These are phyloP conservation scores for Diachrysia chrysitis DNA, from an alignment of 2,888 invertebrate genomes.

Conservation along the genomic window DNA sequence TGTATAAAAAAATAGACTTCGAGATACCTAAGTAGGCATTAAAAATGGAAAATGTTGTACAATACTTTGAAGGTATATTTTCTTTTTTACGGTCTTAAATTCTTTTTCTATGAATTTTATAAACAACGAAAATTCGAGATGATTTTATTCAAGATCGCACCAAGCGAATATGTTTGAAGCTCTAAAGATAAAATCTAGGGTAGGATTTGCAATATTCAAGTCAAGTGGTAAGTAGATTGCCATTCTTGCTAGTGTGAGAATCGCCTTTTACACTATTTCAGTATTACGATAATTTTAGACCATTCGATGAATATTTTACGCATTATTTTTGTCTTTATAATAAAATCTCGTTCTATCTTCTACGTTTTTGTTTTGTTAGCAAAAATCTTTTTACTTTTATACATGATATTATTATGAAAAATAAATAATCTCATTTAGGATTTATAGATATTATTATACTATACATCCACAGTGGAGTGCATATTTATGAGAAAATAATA, in stretches of 20 bases:
- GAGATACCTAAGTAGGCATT: not conserved
- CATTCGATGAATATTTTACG: conserved; percentile 53
- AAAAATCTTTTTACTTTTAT: not conserved
- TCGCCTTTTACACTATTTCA: conserved; percentile 43
- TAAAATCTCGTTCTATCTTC: conserved; percentile 14
- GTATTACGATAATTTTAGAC: conserved; percentile 41
- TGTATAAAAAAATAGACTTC: not conserved
- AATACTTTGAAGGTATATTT: not conserved
- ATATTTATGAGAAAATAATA: not conserved
- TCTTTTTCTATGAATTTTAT: conserved; percentile 36
- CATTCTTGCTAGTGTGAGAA: conserved; percentile 47
- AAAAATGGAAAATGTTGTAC: not conserved
- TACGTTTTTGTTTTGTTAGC: conserved; percentile 31
- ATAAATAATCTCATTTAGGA: no score
- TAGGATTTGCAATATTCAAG: conserved; percentile 70
- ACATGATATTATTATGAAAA: no score
- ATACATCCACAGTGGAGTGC: not conserved
- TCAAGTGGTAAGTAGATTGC: conserved; percentile 56
- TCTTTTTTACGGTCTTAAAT: no score
- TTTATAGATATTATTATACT: no score
- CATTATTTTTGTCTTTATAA: conserved; percentile 33
- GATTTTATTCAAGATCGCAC: conserved; percentile 56
- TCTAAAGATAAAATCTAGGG: conserved; percentile 69
- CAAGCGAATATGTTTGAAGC: conserved; percentile 59
- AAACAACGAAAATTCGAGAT: conserved; percentile 37